Base-by-base conservation (phyloP, 2,113 vertebrate species). In the Chauna torquata region DNA sequence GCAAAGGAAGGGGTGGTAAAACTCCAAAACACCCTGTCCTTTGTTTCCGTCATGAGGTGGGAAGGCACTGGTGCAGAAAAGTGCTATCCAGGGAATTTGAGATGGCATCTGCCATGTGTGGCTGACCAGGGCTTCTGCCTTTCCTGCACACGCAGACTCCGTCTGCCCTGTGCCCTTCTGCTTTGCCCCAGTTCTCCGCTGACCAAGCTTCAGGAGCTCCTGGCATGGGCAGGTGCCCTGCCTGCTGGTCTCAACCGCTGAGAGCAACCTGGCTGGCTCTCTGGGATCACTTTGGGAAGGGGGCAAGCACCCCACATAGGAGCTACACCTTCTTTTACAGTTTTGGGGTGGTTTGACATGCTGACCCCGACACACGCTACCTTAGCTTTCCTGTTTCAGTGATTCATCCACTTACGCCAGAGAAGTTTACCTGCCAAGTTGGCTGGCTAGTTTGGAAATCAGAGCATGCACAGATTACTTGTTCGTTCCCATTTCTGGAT, bases 101-200 rank as follows among this genome's bases (percentile, higher is more conserved):
- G 86, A 18, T 19, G 72, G 24, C 70, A 42, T 55, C 30, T 77
- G 54, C 71, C 62, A 77, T 1, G 7, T 80, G 76, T 62, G 83
- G 61, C 38, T 82, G 47, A 24, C 22, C 47, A 10, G n/a, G 27
- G 17, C 28, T 92, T 79, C 25, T 82, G 17, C 68, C 12, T 23
- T 79, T 71, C 44, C 70, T 27, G 42, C 66, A 40, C 76, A 19
- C 6, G 20, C 47, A 14, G 61, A 27, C 61, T 59, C 34, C 50
- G 80, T 57, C 68, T 86, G 52, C 47, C 47, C 36, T 10, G 3
- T 32, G 87, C 27, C 40, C 28, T 0, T 0, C 47, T 45, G 55
- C 68, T 54, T 22, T 4, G 2, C 45, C 36, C 0, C 1, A 44
- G 34, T 42, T 55, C 38, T 17, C 32, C 0, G 0, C 34, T 78